These are phyloP conservation scores for Lumbricus terrestris DNA, from an alignment of 2,888 invertebrate genomes.

Conservation along the genomic window DNA sequence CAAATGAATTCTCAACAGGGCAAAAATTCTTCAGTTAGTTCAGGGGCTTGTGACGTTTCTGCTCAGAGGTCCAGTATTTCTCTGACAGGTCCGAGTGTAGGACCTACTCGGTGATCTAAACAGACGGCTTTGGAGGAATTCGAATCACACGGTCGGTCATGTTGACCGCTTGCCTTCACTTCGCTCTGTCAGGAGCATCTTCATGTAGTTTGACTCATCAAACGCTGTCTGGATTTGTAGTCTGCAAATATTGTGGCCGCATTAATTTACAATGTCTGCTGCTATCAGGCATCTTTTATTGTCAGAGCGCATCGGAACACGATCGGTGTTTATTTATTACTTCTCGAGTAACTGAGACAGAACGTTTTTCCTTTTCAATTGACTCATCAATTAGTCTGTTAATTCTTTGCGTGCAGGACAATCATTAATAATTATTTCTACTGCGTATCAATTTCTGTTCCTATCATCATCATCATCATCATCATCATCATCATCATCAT, in stretches of 20 bases:
- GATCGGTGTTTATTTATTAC: neutral
- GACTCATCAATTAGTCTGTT: neutral
- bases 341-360: neutral
- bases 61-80: no score
- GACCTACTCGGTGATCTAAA: neutral
- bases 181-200: no score
- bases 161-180: neutral
- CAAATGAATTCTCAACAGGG: no score
- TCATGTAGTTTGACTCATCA: no score
- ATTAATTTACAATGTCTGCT: neutral
- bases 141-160: neutral
- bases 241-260: neutral
- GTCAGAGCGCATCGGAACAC: neutral
- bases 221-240: neutral
- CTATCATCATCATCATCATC: neutral
- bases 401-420: neutral
- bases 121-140: neutral
- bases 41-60: no score
- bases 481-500: neutral
- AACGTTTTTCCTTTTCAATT: neutral
- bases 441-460: neutral
- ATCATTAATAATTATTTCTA: no score
- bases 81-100: no score
- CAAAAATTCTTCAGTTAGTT: no score
- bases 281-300: neutral